These are phyloP conservation scores for Tetramorium alpestre DNA, from an alignment of 1,140 invertebrate genomes.

Conservation along the genomic window DNA sequence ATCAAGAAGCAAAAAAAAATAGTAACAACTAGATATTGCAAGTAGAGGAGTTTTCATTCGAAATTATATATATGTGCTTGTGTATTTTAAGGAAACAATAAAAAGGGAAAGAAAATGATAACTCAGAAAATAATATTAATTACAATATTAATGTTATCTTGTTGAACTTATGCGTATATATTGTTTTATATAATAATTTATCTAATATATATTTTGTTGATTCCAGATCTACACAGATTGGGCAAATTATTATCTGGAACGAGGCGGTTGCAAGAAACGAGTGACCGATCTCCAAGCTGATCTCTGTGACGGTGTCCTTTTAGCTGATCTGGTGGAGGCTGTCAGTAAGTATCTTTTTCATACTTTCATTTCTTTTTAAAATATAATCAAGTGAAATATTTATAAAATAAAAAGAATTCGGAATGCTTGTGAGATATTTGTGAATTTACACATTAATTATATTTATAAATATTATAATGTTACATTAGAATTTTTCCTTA, in stretches of 20 bases:
- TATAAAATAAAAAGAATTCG: neutral
- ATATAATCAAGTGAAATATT: neutral
- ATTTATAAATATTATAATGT: neutral
- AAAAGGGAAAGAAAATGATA: neutral
- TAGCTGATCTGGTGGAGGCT: conserved; percentile 97
- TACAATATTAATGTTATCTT: neutral
- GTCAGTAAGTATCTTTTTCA: conserved; percentile 91
- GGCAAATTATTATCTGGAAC: conserved; percentile 98
- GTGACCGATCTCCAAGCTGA: conserved; percentile 95
- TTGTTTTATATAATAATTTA: neutral
- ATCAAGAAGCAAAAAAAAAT: neutral
- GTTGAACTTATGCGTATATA: too few relatives aligned
- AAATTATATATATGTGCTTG: neutral
- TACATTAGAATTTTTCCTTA: neutral
- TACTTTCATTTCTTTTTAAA: neutral
- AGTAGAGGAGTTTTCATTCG: neutral
- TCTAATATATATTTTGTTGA: neutral
- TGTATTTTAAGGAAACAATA: neutral
- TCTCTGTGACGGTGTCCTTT: conserved; percentile 95
- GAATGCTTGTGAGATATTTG: neutral
- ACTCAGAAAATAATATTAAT: neutral
- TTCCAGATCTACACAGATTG: conserved; percentile 98
- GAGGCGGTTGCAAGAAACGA: conserved; percentile 93
- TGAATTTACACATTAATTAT: neutral
- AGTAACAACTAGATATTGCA: neutral